Percentiles rank a stretch among this genome's conserved stretches.
Evolutionary conservation across 2,113 vertebrate species (phyloP).

Genomic region (Hemichromis elongatus): DNA sequence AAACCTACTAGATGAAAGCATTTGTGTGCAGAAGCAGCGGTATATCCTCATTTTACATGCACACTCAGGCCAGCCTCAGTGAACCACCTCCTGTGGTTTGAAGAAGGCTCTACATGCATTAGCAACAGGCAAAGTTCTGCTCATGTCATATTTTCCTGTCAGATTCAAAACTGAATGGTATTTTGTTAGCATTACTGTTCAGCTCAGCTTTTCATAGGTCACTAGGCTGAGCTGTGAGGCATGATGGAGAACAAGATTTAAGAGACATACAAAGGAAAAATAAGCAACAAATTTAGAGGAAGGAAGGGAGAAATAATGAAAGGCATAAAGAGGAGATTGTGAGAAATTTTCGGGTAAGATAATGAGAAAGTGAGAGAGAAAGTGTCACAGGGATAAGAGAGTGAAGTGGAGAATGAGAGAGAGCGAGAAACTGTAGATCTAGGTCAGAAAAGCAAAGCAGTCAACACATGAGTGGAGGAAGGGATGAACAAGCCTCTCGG

Average conservation of each 20-base stretch:
- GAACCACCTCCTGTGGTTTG: background rate
- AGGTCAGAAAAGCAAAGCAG: slow-evolving; percentile 60
- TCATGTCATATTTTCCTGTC: slow-evolving; percentile 17
- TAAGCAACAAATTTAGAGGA: slow-evolving; percentile 20
- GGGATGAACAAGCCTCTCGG: slow-evolving; percentile 34
- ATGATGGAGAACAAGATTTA: background rate
- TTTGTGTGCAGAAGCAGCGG: background rate
- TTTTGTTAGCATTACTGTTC: background rate
- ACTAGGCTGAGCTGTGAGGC: slow-evolving; percentile 13
- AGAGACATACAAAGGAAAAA: background rate
- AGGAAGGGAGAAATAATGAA: slow-evolving; percentile 39
- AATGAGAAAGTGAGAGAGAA: slow-evolving; percentile 45
- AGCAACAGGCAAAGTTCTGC: slow-evolving; percentile 1
- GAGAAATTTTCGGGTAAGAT: slow-evolving; percentile 54
- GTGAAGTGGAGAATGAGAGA: background rate
- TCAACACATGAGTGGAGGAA: slow-evolving; percentile 46
- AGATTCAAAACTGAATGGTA: slow-evolving; percentile 3
- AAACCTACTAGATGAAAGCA: background rate
- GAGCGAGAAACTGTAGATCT: slow-evolving; percentile 45
- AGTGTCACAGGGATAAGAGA: slow-evolving; percentile 35
- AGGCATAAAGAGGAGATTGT: slow-evolving; percentile 54
- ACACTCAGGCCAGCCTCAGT: background rate
- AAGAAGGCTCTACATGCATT: background rate
- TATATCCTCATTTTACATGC: background rate
- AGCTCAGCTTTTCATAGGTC: slow-evolving; percentile 19